A percentile compares a stretch with the other conserved stretches of the same genome.
phyloP scores from a whole-genome alignment of 2,888 invertebrate genomes.

The Imbricaverruca yamaguchii region DNA sequence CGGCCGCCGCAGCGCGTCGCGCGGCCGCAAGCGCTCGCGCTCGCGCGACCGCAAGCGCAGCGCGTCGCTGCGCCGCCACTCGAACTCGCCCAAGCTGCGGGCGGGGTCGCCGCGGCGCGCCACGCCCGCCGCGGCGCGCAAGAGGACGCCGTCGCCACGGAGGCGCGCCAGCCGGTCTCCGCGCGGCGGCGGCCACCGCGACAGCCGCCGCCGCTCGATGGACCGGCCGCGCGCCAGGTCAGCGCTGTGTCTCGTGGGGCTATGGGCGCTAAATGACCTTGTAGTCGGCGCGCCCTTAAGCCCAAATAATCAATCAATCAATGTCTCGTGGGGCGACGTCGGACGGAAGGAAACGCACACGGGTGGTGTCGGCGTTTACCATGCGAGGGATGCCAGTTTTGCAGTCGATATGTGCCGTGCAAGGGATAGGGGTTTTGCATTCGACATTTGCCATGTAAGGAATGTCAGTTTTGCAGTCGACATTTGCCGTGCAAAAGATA shows the following conservation, averaged over 20 bases:
- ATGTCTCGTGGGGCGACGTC: too few species aligned
- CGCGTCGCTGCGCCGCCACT: not conserved
- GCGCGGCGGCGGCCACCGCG: not conserved
- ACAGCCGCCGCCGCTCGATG: slow-evolving; percentile 1
- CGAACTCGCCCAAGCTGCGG: not conserved
- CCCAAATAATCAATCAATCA: too few species aligned
- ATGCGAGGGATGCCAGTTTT: too few species aligned
- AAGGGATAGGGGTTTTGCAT: too few species aligned
- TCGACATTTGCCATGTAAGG: too few species aligned
- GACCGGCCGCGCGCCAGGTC: not conserved
- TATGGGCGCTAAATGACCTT: too few species aligned
- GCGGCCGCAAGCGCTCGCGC: slow-evolving; percentile 3
- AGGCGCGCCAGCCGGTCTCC: not conserved
- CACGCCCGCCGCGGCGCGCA: not conserved
- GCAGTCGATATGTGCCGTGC: too few species aligned
- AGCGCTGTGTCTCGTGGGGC: not conserved
- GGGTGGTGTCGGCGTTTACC: too few species aligned
- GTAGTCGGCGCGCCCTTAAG: too few species aligned
- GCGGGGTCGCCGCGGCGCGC: not conserved
- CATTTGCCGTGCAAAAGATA: too few species aligned
- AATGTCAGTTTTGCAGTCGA: too few species aligned
- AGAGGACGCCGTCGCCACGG: slow-evolving; percentile 6
- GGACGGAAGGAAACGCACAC: too few species aligned
- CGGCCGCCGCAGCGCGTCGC: not conserved
- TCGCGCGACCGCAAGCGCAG: not conserved